phyloP scores from a whole-genome alignment of 2,888 invertebrate species.

The Dicycla oo region DNA sequence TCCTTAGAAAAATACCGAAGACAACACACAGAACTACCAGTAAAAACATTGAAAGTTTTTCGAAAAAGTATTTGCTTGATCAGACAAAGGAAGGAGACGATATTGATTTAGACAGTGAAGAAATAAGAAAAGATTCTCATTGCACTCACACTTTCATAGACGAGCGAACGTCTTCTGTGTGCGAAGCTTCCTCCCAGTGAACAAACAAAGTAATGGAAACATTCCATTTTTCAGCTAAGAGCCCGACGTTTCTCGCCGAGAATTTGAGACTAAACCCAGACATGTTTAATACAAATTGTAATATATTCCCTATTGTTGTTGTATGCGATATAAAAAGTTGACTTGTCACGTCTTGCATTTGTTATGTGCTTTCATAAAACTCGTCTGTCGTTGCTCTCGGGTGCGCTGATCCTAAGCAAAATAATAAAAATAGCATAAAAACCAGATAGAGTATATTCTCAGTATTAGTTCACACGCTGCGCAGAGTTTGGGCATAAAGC shows the following conservation, averaged over 20 bases:
- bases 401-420: constrained; percentile 35
- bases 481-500: neutral
- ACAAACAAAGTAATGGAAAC: constrained; percentile 65
- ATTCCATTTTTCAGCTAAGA: constrained; percentile 67
- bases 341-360: constrained; percentile 51
- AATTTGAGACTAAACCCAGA: constrained; percentile 52
- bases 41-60: constrained; percentile 28
- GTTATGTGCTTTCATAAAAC: constrained; percentile 37
- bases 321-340: constrained; percentile 27
- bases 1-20: neutral
- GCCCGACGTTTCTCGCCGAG: constrained; percentile 43
- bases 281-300: constrained; percentile 40
- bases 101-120: constrained; percentile 56
- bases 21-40: constrained; percentile 21
- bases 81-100: constrained; percentile 41
- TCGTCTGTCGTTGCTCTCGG: constrained; percentile 30
- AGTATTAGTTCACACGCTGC: constrained; percentile 13
- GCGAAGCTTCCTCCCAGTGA: constrained; percentile 22
- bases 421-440: constrained; percentile 37
- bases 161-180: constrained; percentile 36
- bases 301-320: constrained; percentile 37
- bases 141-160: constrained; percentile 51
- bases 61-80: constrained; percentile 41
- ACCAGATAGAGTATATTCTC: constrained; percentile 11
- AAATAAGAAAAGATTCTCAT: constrained; percentile 56